A percentile compares a stretch with the other conserved stretches of the same genome.
Conservation (phyloP, 1,140 invertebrate genomes). For the Drosophila oshimai region DNA sequence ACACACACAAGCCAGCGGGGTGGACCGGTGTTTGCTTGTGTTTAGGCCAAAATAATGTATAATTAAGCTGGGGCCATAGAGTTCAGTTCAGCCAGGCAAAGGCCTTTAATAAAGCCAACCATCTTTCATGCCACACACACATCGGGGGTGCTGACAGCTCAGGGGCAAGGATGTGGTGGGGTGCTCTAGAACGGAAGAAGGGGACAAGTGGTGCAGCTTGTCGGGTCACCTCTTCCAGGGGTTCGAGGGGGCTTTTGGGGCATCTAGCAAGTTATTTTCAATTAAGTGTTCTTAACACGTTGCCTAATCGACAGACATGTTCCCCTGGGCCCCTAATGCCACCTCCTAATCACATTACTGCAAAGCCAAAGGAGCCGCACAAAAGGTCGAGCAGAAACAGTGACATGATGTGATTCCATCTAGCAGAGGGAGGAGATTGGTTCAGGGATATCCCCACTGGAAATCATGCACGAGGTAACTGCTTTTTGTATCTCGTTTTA, state of each 20-base stretch:
- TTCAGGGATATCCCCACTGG: neutral
- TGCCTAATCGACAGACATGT: conserved; percentile 40
- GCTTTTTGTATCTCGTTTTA: neutral
- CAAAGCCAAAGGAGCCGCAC: conserved; percentile 27
- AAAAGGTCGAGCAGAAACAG: conserved; percentile 32
- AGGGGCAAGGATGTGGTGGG: neutral
- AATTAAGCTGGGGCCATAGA: conserved; percentile 41
- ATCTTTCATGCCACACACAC: conserved; percentile 42
- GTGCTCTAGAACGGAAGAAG: neutral
- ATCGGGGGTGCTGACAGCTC: conserved; percentile 16
- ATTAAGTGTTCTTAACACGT: conserved; percentile 50
- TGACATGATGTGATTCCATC: conserved; percentile 25
- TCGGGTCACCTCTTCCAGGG: conserved; percentile 9
- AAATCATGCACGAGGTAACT: neutral
- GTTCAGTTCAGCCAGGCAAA: neutral
- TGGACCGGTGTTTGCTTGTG: conserved; percentile 19
- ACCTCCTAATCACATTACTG: conserved; percentile 31
- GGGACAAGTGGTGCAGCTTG: neutral
- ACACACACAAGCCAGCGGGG: conserved; percentile 10
- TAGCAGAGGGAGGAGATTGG: neutral
- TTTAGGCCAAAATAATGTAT: conserved; percentile 53
- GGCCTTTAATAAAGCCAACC: conserved; percentile 49
- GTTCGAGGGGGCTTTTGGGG: neutral
- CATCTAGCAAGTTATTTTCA: conserved; percentile 46
- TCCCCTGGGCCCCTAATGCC: conserved; percentile 24